These are phyloP conservation scores for Bombus superbus DNA, from an alignment of 1,140 invertebrate genomes.

Conservation along the genomic window DNA sequence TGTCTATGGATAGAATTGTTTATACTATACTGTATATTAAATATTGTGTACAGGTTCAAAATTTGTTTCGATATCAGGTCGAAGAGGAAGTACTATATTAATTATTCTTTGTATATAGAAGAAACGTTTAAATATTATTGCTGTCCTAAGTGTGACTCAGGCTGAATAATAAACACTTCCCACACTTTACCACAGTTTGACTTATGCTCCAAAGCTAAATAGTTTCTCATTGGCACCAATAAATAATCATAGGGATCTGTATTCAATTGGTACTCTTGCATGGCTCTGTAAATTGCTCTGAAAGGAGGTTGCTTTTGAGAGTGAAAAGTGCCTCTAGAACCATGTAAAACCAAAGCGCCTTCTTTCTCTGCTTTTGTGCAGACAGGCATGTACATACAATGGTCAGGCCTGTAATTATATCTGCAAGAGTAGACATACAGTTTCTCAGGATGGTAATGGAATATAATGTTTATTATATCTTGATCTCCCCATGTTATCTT, in stretches of 20 bases:
- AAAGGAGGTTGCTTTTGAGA: slow-evolving; percentile 94
- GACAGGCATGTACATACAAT: slow-evolving; percentile 96
- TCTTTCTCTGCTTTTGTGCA: slow-evolving; percentile 89
- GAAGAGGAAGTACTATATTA: slow-evolving; percentile 17
- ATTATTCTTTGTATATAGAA: slow-evolving; percentile 22
- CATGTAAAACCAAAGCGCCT: slow-evolving; percentile 94
- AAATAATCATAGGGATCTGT: slow-evolving; percentile 81
- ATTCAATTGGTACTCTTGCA: slow-evolving; percentile 85
- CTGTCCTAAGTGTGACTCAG: slow-evolving; percentile 74
- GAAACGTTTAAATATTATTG: slow-evolving; percentile 42
- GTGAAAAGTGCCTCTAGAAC: slow-evolving; percentile 93
- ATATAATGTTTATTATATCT: slow-evolving; percentile 98
- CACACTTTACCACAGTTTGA: slow-evolving; percentile 83
- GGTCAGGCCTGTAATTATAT: slow-evolving; percentile 96
- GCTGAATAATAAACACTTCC: slow-evolving; percentile 79
- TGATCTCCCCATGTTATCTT: slow-evolving; percentile 99
- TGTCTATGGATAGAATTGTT: slow-evolving; percentile 37
- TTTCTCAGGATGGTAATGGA: slow-evolving; percentile 94
- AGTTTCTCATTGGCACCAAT: slow-evolving; percentile 81
- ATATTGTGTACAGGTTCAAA: slow-evolving; percentile 20
- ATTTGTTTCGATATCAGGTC: background rate
- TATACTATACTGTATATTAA: slow-evolving; percentile 5
- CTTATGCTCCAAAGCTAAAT: slow-evolving; percentile 77
- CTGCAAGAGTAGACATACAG: slow-evolving; percentile 92
- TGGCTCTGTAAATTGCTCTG: slow-evolving; percentile 88